These are phyloP conservation scores for Dastarcus helophoroides DNA, from an alignment of 2,888 invertebrate species.

Conservation along the genomic window DNA sequence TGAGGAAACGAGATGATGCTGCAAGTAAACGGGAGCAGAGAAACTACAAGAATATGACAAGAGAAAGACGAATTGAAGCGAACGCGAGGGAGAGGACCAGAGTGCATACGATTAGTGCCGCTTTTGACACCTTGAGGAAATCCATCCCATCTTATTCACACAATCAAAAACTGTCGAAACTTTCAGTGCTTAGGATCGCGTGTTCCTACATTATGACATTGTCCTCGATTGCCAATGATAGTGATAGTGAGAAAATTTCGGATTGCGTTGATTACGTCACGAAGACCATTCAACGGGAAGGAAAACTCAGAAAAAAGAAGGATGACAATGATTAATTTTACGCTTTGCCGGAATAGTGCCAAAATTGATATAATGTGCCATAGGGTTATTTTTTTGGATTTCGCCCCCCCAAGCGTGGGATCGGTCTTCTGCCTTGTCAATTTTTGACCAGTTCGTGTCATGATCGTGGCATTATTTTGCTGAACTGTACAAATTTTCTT, in stretches of 20 bases:
- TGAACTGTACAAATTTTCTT: no score
- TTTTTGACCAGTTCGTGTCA: no score
- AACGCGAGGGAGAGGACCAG: slow-evolving; percentile 87
- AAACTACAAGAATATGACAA: slow-evolving; percentile 92
- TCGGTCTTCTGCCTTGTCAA: no score
- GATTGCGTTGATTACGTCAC: slow-evolving; percentile 80
- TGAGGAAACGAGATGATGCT: slow-evolving; percentile 13
- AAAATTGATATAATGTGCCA: no score
- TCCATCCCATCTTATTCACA: slow-evolving; percentile 86
- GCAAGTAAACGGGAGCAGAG: slow-evolving; percentile 48
- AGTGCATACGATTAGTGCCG: slow-evolving; percentile 92
- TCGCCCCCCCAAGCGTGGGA: no score
- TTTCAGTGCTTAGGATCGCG: slow-evolving; percentile 85
- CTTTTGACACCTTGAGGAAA: slow-evolving; percentile 77
- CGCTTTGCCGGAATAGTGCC: no score
- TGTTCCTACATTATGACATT: slow-evolving; percentile 87
- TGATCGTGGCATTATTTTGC: no score
- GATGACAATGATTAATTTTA: slow-evolving; percentile 48
- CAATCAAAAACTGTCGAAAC: slow-evolving; percentile 85
- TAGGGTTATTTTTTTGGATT: no score
- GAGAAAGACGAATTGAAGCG: slow-evolving; percentile 85
- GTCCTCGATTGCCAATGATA: slow-evolving; percentile 62
- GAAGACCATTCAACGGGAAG: slow-evolving; percentile 86
- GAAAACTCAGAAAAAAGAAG: slow-evolving; percentile 76
- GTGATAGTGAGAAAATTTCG: slow-evolving; percentile 51